Percentiles rank a stretch among this genome's conserved stretches.
These are phyloP conservation scores for Babylonia areolata DNA, from an alignment of 1,140 invertebrate genomes.

Conservation along the genomic window DNA sequence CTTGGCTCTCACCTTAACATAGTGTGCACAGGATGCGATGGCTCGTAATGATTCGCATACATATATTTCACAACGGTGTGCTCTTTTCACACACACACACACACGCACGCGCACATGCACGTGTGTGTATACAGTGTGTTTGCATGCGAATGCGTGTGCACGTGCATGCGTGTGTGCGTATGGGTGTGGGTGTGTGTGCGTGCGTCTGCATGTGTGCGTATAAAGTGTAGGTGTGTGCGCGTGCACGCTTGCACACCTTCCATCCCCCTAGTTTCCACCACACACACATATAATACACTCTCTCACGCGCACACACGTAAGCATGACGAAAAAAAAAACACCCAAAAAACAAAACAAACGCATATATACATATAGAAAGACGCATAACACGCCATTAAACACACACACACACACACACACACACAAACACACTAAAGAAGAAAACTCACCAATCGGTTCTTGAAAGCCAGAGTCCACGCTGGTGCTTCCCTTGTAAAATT, in stretches of 20 bases:
- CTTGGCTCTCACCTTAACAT: too few species aligned
- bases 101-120: too few species aligned
- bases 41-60: too few species aligned
- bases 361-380: background rate
- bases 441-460: slow-evolving; percentile 53
- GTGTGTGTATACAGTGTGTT: too few species aligned
- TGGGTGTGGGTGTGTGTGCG: background rate
- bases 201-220: background rate
- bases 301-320: background rate
- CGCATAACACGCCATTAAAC: background rate
- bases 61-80: too few species aligned
- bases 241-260: too few species aligned
- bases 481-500: slow-evolving; percentile 56
- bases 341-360: background rate
- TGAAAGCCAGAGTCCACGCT: slow-evolving; percentile 56
- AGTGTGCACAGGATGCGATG: too few species aligned
- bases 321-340: background rate
- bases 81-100: too few species aligned
- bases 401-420: background rate
- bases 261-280: too few species aligned
- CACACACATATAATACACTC: too few species aligned
- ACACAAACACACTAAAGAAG: background rate
- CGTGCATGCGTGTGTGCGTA: background rate
- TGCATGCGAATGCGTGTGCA: too few species aligned
- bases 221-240: background rate